phyloP scores from a whole-genome alignment of 2,888 invertebrate species.

The Eupithecia abbreviata region DNA sequence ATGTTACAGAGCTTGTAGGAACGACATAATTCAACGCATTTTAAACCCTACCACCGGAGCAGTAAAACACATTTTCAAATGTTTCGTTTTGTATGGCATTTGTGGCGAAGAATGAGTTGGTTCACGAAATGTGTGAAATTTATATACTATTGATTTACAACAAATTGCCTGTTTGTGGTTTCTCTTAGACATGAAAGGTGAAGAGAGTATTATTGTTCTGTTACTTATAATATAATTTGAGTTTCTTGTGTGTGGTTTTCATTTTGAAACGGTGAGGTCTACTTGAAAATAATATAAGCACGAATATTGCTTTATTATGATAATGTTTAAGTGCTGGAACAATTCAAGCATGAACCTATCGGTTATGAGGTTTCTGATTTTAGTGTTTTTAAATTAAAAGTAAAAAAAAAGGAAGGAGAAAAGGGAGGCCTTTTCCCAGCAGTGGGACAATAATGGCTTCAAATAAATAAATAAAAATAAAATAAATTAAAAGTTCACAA shows the following conservation, averaged over 20 bases:
- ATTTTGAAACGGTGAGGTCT: not conserved
- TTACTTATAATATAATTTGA: not conserved
- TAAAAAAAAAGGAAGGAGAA: too few species aligned
- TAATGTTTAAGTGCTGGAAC: too few species aligned
- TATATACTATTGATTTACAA: constrained; percentile 28
- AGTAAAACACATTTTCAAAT: not conserved
- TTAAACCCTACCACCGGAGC: constrained; percentile 2
- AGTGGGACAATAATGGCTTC: too few species aligned
- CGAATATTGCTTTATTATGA: too few species aligned
- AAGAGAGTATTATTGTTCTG: constrained; percentile 16
- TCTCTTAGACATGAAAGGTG: constrained; percentile 6
- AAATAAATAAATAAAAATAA: too few species aligned
- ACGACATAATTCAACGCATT: constrained; percentile 8
- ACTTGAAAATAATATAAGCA: not conserved
- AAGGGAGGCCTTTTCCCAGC: too few species aligned
- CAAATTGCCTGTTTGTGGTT: constrained; percentile 28
- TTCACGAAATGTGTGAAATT: constrained; percentile 24
- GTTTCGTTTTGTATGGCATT: constrained; percentile 6
- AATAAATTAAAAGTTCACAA: too few species aligned
- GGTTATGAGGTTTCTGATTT: too few species aligned
- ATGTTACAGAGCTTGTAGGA: constrained; percentile 27
- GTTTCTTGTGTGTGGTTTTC: constrained; percentile 6
- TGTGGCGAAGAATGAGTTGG: constrained; percentile 16
- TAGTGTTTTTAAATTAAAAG: too few species aligned
- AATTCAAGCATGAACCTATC: too few species aligned